Conservation (phyloP, 37 sponge, comb jelly and placozoan genomes). For the Geodia barretti region DNA sequence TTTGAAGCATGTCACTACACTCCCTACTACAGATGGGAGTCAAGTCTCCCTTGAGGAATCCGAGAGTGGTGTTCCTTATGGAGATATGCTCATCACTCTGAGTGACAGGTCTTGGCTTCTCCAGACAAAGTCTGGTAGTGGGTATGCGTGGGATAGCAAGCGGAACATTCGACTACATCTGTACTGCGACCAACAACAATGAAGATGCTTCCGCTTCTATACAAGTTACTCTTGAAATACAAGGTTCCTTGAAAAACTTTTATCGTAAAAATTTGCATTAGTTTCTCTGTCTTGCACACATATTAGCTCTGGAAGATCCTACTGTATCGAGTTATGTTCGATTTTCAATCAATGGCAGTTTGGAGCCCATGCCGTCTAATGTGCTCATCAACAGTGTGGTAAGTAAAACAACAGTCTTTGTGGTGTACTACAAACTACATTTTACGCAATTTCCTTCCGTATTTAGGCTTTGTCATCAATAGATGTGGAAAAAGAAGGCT, state of each 20-base stretch:
- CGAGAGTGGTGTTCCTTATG: not conserved
- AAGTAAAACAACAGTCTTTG: not conserved
- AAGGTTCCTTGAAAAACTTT: too few species aligned
- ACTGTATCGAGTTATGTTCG: not conserved
- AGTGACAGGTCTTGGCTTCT: too few species aligned
- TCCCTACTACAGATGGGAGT: not conserved
- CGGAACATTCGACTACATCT: not conserved
- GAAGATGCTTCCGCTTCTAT: not conserved
- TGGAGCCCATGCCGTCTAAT: not conserved
- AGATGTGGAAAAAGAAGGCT: not conserved
- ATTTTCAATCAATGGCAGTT: not conserved
- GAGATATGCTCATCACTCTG: not conserved
- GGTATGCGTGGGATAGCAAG: not conserved
- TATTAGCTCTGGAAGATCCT: too few species aligned
- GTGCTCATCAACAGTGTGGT: not conserved
- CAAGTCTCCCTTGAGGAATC: not conserved
- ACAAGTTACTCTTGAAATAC: too few species aligned
- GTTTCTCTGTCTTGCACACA: too few species aligned
- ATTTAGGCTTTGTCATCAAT: not conserved
- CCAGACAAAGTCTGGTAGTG: not conserved
- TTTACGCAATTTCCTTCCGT: not conserved
- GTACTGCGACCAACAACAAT: not conserved
- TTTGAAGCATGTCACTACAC: too few species aligned
- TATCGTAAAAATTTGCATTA: too few species aligned
- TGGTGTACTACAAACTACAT: not conserved